Conservation (phyloP, 2,113 vertebrate genomes). For the Grammomys surdaster region DNA sequence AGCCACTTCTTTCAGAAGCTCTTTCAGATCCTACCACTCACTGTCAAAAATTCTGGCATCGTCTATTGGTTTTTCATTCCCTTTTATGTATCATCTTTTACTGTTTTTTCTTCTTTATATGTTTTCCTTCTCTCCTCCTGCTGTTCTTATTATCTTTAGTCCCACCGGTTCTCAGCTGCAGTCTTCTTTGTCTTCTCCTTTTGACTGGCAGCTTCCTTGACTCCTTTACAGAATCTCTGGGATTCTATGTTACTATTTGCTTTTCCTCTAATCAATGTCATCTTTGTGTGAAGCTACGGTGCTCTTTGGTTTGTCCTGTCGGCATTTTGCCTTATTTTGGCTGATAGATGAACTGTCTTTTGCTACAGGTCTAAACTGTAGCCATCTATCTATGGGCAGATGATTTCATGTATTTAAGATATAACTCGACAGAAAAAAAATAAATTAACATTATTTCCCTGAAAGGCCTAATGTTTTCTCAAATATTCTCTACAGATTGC, state of each 20-base stretch:
- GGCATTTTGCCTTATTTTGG: slow-evolving; percentile 71
- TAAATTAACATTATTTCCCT: slow-evolving; percentile 23
- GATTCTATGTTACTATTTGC: slow-evolving; percentile 73
- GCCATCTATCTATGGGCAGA: slow-evolving; percentile 56
- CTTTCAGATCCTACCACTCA: slow-evolving; percentile 78
- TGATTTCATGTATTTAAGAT: slow-evolving; percentile 71
- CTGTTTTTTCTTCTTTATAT: slow-evolving; percentile 74
- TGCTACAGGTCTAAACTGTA: slow-evolving; percentile 56
- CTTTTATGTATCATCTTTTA: slow-evolving; percentile 83
- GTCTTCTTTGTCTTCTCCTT: slow-evolving; percentile 84
- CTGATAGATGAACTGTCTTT: slow-evolving; percentile 72
- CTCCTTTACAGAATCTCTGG: slow-evolving; percentile 63
- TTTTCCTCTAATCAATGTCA: slow-evolving; percentile 81
- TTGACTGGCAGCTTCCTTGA: slow-evolving; percentile 81
- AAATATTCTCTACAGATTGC: not conserved
- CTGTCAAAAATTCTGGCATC: slow-evolving; percentile 79
- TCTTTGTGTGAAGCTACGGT: slow-evolving; percentile 81
- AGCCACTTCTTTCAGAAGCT: slow-evolving; percentile 75
- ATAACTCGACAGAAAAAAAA: slow-evolving; percentile 49
- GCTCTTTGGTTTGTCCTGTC: slow-evolving; percentile 62
- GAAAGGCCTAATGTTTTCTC: not conserved
- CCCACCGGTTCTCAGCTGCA: slow-evolving; percentile 81
- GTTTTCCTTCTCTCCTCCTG: slow-evolving; percentile 80
- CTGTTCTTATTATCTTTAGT: slow-evolving; percentile 84
- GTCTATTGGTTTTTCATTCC: slow-evolving; percentile 80